Percentiles rank a stretch among this genome's conserved stretches.
Evolutionary conservation across 2,888 invertebrate genomes (phyloP).

Genomic region (Pelosia muscerda): DNA sequence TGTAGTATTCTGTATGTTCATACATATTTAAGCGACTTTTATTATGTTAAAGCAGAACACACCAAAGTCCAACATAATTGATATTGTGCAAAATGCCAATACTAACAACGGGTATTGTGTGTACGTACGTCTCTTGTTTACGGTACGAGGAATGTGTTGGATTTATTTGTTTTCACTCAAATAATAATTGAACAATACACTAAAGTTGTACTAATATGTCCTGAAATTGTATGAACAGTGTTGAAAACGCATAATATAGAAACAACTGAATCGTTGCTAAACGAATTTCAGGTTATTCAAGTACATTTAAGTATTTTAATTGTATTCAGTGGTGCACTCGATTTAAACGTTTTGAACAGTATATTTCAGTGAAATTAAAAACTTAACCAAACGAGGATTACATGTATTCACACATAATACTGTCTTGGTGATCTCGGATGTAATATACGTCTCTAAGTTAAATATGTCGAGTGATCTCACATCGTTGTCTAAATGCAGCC

Average conservation of each 20-base stretch:
- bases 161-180: conserved; percentile 33
- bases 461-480: conserved; percentile 73
- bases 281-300: neutral
- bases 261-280: conserved; percentile 7
- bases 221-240: neutral
- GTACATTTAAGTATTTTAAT: neutral
- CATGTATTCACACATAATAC: neutral
- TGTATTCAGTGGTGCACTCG: neutral
- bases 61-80: conserved; percentile 23
- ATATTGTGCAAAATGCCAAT: conserved; percentile 23
- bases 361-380: neutral
- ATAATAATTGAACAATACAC: conserved; percentile 34
- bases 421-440: conserved; percentile 13
- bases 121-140: conserved; percentile 13
- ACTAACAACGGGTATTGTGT: conserved; percentile 21
- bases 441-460: conserved; percentile 50
- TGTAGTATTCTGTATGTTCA: conserved; percentile 16
- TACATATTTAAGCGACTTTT: conserved; percentile 25
- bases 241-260: neutral
- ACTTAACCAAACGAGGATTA: neutral
- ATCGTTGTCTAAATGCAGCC: conserved; percentile 74
- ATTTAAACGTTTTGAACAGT: neutral
- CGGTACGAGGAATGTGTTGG: conserved; percentile 12
- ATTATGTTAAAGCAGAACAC: conserved; percentile 19
- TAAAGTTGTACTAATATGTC: conserved; percentile 18